Conservation (phyloP, 2,888 invertebrate species). For the Pollenia amentaria region DNA sequence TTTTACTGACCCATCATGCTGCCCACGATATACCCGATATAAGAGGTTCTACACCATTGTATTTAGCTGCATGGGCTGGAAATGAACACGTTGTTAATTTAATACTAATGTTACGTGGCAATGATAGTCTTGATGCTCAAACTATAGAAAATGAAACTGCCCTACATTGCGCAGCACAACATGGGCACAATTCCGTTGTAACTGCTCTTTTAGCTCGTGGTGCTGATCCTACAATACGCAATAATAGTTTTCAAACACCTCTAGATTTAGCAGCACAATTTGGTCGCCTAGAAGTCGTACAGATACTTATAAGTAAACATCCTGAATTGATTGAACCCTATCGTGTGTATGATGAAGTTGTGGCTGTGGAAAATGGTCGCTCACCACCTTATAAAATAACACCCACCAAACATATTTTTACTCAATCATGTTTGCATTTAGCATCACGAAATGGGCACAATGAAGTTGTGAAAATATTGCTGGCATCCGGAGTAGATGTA, state of each 20-base stretch:
- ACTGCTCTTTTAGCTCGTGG: constrained; percentile 92
- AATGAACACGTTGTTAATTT: constrained; percentile 93
- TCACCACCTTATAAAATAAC: constrained; percentile 75
- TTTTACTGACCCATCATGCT: constrained; percentile 91
- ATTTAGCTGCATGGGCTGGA: constrained; percentile 97
- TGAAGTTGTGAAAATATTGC: constrained; percentile 91
- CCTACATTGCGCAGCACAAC: constrained; percentile 95
- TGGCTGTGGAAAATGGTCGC: constrained; percentile 60
- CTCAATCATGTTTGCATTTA: constrained; percentile 94
- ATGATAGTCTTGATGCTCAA: constrained; percentile 91
- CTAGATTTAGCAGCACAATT: constrained; percentile 97
- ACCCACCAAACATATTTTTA: constrained; percentile 82
- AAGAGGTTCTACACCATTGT: constrained; percentile 96
- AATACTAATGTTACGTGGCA: constrained; percentile 91
- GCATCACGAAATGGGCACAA: constrained; percentile 96
- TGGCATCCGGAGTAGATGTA: constrained; percentile 94
- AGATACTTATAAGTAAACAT: constrained; percentile 91
- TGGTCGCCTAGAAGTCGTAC: constrained; percentile 92
- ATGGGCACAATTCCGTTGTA: constrained; percentile 94
- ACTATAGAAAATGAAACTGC: constrained; percentile 92
- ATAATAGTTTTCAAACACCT: constrained; percentile 94
- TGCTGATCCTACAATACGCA: constrained; percentile 94
- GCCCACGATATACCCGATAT: constrained; percentile 94
- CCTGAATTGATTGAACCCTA: constrained; percentile 91
- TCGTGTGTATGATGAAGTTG: constrained; percentile 81